Evolutionary conservation across 2,797 vertebrate genomes (phyloP).

Genomic region (Synaphobranchus kaupii): DNA sequence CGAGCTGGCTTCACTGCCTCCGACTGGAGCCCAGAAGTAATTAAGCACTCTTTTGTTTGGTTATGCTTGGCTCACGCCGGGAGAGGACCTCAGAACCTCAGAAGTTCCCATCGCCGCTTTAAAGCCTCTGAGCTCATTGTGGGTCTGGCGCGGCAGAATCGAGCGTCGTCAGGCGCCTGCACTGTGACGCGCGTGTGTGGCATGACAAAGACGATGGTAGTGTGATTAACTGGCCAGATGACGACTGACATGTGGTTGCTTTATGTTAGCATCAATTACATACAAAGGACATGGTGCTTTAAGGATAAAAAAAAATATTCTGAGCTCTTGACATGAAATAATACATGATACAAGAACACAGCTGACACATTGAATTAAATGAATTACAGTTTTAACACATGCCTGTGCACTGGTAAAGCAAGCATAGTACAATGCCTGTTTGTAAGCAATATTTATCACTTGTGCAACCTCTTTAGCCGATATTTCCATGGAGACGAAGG

Average conservation of each 20-base stretch:
- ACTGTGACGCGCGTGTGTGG: background rate
- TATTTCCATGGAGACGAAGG: conserved; percentile 29
- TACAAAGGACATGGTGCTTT: conserved; percentile 40
- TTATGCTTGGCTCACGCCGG: conserved; percentile 17
- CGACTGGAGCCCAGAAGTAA: too few species aligned
- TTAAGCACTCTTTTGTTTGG: background rate
- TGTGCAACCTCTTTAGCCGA: conserved; percentile 44
- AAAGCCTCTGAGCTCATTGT: conserved; percentile 28
- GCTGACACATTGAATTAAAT: conserved; percentile 36
- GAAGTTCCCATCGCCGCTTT: background rate
- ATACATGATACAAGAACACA: background rate
- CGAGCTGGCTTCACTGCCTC: too few species aligned
- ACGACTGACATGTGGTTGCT: conserved; percentile 41
- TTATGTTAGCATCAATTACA: conserved; percentile 50
- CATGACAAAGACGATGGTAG: conserved; percentile 27
- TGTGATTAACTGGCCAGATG: conserved; percentile 4
- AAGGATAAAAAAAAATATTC: conserved; percentile 29
- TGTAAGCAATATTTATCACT: conserved; percentile 43
- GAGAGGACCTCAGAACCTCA: background rate
- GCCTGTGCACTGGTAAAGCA: background rate
- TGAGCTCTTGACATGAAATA: background rate
- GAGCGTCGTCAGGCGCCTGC: too few species aligned
- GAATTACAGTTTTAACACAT: conserved; percentile 45
- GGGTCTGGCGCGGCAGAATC: background rate
- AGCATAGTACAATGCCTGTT: conserved; percentile 43